phyloP scores from a whole-genome alignment of 2,113 vertebrate species.

The Eira barbara region DNA sequence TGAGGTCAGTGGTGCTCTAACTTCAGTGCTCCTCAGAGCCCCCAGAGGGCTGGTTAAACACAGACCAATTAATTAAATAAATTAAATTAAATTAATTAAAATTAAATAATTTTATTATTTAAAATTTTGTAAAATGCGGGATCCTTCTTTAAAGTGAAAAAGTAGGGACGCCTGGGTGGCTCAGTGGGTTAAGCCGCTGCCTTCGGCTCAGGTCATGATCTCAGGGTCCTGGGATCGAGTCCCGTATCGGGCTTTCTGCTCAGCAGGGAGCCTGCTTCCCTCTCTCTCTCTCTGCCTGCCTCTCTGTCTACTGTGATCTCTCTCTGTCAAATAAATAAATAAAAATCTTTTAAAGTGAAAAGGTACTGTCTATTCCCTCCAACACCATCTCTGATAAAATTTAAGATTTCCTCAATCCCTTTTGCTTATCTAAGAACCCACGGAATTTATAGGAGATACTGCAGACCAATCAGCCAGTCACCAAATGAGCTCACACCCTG shows the following conservation, averaged over 20 bases:
- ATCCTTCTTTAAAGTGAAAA: conserved; percentile 9
- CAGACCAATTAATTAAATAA: too few relatives aligned
- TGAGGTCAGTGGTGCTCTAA: not conserved
- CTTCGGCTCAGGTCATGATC: too few relatives aligned
- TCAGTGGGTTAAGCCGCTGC: too few relatives aligned
- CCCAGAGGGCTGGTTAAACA: not conserved
- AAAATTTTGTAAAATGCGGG: not conserved
- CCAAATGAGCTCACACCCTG: not conserved
- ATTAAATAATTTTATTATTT: not conserved
- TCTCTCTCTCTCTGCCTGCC: too few relatives aligned
- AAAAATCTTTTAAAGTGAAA: conserved; percentile 19
- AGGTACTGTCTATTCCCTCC: not conserved
- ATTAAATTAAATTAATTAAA: too few relatives aligned
- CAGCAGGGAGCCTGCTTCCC: too few relatives aligned
- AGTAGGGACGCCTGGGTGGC: too few relatives aligned
- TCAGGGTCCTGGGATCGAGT: too few relatives aligned
- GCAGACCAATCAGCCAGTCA: not conserved
- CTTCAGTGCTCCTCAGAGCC: not conserved
- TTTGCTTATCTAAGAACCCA: not conserved
- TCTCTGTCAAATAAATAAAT: too few relatives aligned
- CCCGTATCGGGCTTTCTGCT: too few relatives aligned
- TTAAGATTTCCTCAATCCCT: not conserved
- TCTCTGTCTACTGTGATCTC: too few relatives aligned
- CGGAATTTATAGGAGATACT: not conserved
- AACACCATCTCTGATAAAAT: not conserved